Base-by-base conservation (phyloP, 23 tunicate species). In the Trididemnum nubilum region DNA sequence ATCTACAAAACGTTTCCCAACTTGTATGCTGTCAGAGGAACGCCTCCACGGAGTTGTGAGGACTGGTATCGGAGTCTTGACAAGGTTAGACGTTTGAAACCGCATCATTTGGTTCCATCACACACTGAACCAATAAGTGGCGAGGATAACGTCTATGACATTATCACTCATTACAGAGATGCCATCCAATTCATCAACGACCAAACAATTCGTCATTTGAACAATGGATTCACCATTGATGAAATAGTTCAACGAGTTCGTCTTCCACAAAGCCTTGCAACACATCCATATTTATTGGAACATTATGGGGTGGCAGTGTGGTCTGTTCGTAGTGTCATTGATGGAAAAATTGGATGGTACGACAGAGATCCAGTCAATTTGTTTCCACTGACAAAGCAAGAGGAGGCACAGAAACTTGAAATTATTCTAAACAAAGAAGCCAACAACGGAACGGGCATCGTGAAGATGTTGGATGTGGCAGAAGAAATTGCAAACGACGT, bases 1-100 rank as follows among this genome's bases (percentile, higher is more conserved):
- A 85, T 94, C 34, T 94, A 94, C 81, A 64, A 85, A 31, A 37
- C 89, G 3, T 94, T 94, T 70, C 98, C 98, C 15, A 94, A 94
- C 83, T 72, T 94, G 26, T 94, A 89, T 76, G 90, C 98, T 19
- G 85, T 94, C 21, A 77, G 98, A 0, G 98, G 98, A 4, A 57
- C 86, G 7, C 95, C 95, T 0, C 35, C 86, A 7, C 76, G 98
- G 32, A 33, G 59, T 49, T 78, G 77, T 22, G 58, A 58, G 15
- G 66, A 70, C 28, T 92, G 98, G 98, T 83, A 65, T 75, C 28
- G 23, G 27, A 88, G 90, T 28, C 32, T 94, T 50, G 94, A 75
- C 82, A 64, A 70, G 72, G 32, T 90, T 1, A 76, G 94, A 9
- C 36, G 57, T 7, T 70, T 94, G 38, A 32, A 59, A 33, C 82